Base-by-base conservation (phyloP, 1,140 invertebrate species). In the Portunus trituberculatus region DNA sequence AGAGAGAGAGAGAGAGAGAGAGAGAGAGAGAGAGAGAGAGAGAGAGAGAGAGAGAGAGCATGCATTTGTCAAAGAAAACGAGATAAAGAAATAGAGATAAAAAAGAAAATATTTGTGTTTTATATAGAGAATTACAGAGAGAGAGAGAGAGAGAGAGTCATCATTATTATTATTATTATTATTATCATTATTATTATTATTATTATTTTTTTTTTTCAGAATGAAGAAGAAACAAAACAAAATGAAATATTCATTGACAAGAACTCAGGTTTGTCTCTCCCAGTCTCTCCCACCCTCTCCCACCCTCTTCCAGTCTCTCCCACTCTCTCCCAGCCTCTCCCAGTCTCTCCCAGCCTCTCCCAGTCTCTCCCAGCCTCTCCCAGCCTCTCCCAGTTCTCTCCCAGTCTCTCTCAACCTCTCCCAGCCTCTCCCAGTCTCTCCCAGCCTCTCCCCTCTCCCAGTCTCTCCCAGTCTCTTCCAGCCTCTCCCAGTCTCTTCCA, bases 191-290 rank as follows among this genome's bases (percentile, higher is more conserved):
- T 76, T n/a, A n/a, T 1, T 76, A n/a, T 76, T 76, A n/a, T 76
- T n/a, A 59, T 76, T 76, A n/a, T 76, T n/a, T 76, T 59, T 59
- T 4, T 76, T 76, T 76, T 76, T 20, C 20, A 76, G 67, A 20
- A 25, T 20, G 67, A 76, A n/a, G 67, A 76, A 1, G 67, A 76
- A 25, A n/a, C 20, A 7, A 76, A 88, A 88, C 3, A 31, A 4
- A 32, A 93, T 1, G 92, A 88, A 16, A 93, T 93, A 16, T 93
- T 93, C 32, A 46, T 93, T 4, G 92, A 93, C 39, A 93, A 93
- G 59, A 93, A 93, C 59, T 86, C 92, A 29, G 92, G 92, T 93
- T 28, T 88, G 92, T 32, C 39, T 20, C 0, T 39, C 0, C 14
- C 28, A 25, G 28, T 16, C 84, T 3, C 14, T 20, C 4, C 29